Evolutionary conservation across 2,113 vertebrate species (phyloP).

Genomic region (Corynorhinus townsendii): DNA sequence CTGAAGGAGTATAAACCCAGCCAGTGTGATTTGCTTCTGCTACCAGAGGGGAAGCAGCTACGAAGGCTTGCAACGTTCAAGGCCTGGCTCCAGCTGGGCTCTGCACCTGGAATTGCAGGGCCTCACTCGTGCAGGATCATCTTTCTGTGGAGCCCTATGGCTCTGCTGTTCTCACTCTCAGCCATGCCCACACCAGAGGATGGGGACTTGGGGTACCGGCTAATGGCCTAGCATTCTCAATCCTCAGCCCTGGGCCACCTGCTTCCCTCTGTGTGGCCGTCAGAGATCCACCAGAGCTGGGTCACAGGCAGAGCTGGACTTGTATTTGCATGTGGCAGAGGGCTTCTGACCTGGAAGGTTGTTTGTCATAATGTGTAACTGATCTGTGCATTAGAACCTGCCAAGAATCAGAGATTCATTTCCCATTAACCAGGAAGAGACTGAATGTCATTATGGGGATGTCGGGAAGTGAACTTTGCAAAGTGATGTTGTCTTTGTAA

Average conservation of each 20-base stretch:
- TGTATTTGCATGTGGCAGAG: too few relatives aligned
- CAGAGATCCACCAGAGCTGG: not conserved
- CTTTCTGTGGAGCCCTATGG: not conserved
- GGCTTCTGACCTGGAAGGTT: not conserved
- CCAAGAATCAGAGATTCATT: not conserved
- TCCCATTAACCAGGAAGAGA: not conserved
- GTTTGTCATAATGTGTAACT: constrained; percentile 43
- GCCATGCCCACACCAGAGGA: not conserved
- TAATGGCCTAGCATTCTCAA: not conserved
- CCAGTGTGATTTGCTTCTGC: not conserved
- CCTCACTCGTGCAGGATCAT: not conserved
- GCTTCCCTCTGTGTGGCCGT: not conserved
- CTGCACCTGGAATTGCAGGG: not conserved
- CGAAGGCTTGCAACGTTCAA: too few relatives aligned
- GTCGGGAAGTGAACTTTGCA: not conserved
- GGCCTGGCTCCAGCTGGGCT: not conserved
- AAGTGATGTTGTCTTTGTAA: not conserved
- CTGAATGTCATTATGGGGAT: not conserved
- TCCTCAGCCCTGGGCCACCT: not conserved
- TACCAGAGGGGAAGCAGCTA: not conserved
- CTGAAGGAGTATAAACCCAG: not conserved
- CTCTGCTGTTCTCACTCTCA: not conserved
- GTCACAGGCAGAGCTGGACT: not conserved
- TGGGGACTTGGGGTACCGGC: not conserved
- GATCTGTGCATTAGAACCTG: not conserved